Percentiles rank a stretch among this genome's conserved stretches.
Conservation (phyloP, 35 echinoderm and acorn worm genomes). For the Nesometra sesokonis region DNA sequence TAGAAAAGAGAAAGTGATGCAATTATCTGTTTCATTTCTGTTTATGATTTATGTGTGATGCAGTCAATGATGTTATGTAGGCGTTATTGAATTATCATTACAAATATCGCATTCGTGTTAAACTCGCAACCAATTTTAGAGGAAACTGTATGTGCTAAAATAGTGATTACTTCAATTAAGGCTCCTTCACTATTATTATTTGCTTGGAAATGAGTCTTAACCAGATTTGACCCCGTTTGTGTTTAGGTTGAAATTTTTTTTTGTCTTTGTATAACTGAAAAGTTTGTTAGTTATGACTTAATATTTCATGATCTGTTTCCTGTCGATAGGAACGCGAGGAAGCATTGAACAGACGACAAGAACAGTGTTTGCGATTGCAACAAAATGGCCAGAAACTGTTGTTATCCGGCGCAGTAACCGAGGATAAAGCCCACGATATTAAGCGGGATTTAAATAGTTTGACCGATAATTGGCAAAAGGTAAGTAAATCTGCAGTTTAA, state of each 20-base stretch:
- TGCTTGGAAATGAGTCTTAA: not conserved
- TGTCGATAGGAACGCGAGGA: conserved; percentile 12
- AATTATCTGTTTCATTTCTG: not conserved
- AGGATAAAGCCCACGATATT: not conserved
- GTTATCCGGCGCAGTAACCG: not conserved
- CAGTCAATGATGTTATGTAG: not conserved
- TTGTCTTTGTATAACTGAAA: not conserved
- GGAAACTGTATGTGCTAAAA: not conserved
- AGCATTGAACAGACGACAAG: conserved; percentile 4
- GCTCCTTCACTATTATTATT: not conserved
- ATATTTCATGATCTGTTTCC: not conserved
- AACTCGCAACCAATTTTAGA: not conserved
- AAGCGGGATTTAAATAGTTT: not conserved
- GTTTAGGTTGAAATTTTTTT: not conserved
- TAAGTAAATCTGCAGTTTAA: too few species aligned
- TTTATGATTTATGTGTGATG: not conserved
- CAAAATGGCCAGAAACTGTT: conserved; percentile 9
- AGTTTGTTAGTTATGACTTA: not conserved
- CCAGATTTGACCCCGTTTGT: not conserved
- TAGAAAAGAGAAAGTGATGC: not conserved
- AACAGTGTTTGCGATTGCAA: not conserved
- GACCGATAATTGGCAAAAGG: not conserved
- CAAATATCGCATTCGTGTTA: not conserved
- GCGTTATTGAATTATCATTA: not conserved
- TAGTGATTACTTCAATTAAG: not conserved